Evolutionary conservation across 1,140 invertebrate species (phyloP).

Genomic region (Laodelphax striatellus): DNA sequence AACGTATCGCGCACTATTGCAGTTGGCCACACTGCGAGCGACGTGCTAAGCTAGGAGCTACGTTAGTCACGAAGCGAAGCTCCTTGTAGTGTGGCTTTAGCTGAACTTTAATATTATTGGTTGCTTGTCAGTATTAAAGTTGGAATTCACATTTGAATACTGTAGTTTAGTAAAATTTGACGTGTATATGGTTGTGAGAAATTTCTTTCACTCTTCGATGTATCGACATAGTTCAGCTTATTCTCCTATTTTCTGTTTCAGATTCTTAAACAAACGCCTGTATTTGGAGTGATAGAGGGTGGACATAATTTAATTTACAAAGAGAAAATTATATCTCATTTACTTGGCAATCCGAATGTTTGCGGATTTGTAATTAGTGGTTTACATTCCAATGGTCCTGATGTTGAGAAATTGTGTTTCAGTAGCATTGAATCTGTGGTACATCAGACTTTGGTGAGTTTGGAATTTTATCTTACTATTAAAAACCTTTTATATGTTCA

Average conservation of each 20-base stretch:
- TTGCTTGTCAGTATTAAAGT: no score
- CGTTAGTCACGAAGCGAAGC: no score
- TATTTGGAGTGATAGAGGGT: conserved; percentile 62
- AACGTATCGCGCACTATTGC: no score
- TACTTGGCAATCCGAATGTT: conserved; percentile 38
- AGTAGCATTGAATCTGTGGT: conserved; percentile 45
- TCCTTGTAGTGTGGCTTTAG: no score
- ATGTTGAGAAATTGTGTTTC: conserved; percentile 40
- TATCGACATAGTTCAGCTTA: not conserved
- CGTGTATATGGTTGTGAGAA: not conserved
- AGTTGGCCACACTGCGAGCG: no score
- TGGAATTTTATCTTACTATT: no score
- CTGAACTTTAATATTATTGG: no score
- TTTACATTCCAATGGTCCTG: conserved; percentile 54
- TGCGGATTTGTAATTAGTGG: conserved; percentile 67
- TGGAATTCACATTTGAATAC: no score
- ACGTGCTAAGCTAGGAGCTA: no score
- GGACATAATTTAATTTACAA: conserved; percentile 50
- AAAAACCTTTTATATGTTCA: no score
- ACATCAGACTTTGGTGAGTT: conserved; percentile 40
- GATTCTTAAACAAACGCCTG: conserved; percentile 25
- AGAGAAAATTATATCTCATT: conserved; percentile 38
- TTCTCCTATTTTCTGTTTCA: conserved; percentile 17
- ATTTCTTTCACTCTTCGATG: not conserved
- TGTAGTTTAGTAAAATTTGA: no score